Evolutionary conservation across 2,113 vertebrate genomes (phyloP).

Genomic region (Gnathonemus longibarbis): DNA sequence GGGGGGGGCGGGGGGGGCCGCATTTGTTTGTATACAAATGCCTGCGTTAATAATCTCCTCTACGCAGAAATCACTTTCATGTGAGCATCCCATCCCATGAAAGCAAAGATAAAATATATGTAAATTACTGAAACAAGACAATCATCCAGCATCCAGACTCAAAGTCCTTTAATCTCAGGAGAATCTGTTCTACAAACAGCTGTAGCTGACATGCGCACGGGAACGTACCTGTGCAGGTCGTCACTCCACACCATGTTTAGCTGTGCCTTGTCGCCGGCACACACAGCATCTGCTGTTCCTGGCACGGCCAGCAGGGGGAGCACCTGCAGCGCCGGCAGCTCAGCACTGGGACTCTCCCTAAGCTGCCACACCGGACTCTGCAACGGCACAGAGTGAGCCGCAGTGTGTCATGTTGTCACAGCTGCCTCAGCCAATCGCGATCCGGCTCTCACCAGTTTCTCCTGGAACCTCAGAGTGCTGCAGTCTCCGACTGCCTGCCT

Average conservation of each 20-base stretch:
- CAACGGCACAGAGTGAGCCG: conserved; percentile 10
- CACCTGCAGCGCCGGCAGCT: conserved; percentile 33
- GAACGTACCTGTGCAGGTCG: conserved; percentile 42
- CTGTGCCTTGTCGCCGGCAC: conserved; percentile 22
- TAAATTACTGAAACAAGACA: background rate
- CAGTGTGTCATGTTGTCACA: too few relatives aligned
- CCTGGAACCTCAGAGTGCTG: conserved; percentile 22
- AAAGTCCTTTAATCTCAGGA: background rate
- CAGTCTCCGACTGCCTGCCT: conserved; percentile 28
- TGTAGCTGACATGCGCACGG: background rate
- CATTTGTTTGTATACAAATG: background rate
- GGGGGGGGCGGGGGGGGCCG: background rate
- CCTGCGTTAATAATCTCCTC: background rate
- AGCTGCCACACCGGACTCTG: conserved; percentile 45
- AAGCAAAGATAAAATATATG: background rate
- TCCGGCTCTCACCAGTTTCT: conserved; percentile 37
- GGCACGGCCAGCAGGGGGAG: conserved; percentile 33
- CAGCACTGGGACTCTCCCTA: conserved; percentile 27
- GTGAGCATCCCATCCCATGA: background rate
- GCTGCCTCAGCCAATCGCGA: background rate
- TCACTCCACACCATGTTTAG: background rate
- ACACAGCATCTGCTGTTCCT: conserved; percentile 22
- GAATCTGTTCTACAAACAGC: background rate
- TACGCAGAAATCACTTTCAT: background rate
- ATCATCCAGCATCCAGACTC: background rate